Base-by-base conservation (phyloP, 2,888 invertebrate species). In the Allygus modestus region DNA sequence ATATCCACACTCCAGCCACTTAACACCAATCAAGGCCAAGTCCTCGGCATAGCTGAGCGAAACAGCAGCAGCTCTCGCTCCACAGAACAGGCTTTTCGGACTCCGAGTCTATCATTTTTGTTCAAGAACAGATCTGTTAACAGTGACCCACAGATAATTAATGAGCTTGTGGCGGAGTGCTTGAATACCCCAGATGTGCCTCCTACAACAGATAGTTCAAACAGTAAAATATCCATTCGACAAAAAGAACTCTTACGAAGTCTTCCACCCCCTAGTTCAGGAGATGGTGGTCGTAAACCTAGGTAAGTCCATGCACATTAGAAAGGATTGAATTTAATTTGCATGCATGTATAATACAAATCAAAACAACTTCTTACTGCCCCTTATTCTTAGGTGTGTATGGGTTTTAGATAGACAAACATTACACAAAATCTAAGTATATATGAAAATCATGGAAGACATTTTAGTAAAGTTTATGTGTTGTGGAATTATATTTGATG, bases 71-170 rank as follows among this genome's bases (percentile, higher is more conserved):
- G 75, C 51, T 75, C 83, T 58, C 43, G 31, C 28, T 41, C 61
- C 4, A 58, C 75, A 83, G 75, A 75, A 26, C 75, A 51, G 4
- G 61, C 23, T 17, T 71, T 83, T 26, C 20, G 23, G 23, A 83
- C 83, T 1, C 83, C 83, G 12, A 7, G n/a, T 1, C 31, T 51
- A 20, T 20, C 43, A 26, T 2, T 20, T 12, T 12, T 46, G n/a
- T 33, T 51, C 20, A 69, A 73, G 69, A 31, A 33, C 5, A 54
- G 26, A 17, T 9, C 58, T 17, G 20, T 33, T 4, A 79, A 9
- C 37, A 79, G 46, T 28, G 61, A 83, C 12, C 83, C 83, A 11
- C 20, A 75, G 43, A 75, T 83, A 31, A 83, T 41, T 26, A 61
- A 83, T 58, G 58, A 43, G 23, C 33, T 83, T 41, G 26, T 83